These are phyloP conservation scores for Lanius ludovicianus DNA, from an alignment of 2,113 vertebrate species.

Conservation along the genomic window DNA sequence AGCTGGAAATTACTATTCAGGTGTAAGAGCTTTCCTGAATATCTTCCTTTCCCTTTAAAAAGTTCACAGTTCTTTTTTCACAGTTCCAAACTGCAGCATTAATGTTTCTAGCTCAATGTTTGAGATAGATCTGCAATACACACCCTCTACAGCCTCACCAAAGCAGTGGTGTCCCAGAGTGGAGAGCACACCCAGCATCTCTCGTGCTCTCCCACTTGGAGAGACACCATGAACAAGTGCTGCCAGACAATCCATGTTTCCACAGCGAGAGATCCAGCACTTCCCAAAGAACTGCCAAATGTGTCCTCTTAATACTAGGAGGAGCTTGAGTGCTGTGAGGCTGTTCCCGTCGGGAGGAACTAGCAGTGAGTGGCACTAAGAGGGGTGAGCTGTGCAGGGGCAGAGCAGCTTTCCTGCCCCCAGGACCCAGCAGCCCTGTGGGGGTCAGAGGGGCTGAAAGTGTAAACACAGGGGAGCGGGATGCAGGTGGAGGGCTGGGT, in stretches of 20 bases:
- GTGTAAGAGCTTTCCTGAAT: background rate
- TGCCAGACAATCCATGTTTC: background rate
- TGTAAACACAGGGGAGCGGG: accelerated
- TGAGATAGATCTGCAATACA: background rate
- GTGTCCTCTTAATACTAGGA: background rate
- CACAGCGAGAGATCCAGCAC: background rate
- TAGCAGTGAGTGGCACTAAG: background rate
- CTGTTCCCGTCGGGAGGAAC: background rate
- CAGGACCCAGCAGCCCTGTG: background rate
- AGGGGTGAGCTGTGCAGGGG: background rate
- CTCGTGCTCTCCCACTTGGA: background rate
- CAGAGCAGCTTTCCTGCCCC: background rate
- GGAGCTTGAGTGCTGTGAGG: accelerated
- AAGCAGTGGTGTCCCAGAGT: background rate
- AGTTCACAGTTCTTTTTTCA: background rate
- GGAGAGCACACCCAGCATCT: background rate
- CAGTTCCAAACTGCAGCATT: background rate
- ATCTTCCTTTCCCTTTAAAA: background rate
- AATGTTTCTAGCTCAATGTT: background rate
- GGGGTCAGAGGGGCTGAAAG: background rate
- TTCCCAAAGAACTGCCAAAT: accelerated
- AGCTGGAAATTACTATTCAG: background rate
- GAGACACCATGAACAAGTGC: accelerated
- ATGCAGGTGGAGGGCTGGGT: background rate
- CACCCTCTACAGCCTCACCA: background rate